Percentiles rank a stretch among this genome's conserved stretches.
Conservation (phyloP, 2,888 invertebrate genomes). For the Polia nebulosa region DNA sequence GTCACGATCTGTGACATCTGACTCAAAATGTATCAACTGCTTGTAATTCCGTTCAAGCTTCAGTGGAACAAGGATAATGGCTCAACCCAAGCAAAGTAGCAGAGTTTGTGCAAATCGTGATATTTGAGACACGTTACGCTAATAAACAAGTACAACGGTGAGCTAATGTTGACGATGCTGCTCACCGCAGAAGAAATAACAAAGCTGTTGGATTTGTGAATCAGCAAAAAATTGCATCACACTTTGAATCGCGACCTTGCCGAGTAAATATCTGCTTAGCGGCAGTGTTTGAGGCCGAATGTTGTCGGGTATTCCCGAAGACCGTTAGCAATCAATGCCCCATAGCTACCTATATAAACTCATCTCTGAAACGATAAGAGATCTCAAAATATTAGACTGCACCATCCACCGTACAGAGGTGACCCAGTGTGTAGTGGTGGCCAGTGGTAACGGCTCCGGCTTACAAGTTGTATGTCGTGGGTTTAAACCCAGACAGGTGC, state of each 20-base stretch:
- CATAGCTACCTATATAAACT: background rate
- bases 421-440: no score
- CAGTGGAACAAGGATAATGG: conserved; percentile 46
- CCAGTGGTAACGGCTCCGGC: no score
- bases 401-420: no score
- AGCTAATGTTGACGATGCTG: conserved; percentile 43
- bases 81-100: conserved; percentile 9
- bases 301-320: conserved; percentile 27
- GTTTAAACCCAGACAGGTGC: no score
- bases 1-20: conserved; percentile 10
- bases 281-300: background rate
- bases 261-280: conserved; percentile 15
- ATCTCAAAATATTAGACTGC: background rate
- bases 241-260: conserved; percentile 33
- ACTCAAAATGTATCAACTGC: conserved; percentile 18
- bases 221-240: conserved; percentile 34
- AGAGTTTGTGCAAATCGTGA: conserved; percentile 31
- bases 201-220: conserved; percentile 33
- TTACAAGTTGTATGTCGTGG: no score
- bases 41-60: conserved; percentile 46
- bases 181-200: conserved; percentile 35
- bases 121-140: conserved; percentile 27
- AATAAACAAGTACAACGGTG: conserved; percentile 19
- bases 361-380: no score
- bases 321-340: background rate